Conservation (phyloP, 2,888 invertebrate species). For the Dynastes maya region DNA sequence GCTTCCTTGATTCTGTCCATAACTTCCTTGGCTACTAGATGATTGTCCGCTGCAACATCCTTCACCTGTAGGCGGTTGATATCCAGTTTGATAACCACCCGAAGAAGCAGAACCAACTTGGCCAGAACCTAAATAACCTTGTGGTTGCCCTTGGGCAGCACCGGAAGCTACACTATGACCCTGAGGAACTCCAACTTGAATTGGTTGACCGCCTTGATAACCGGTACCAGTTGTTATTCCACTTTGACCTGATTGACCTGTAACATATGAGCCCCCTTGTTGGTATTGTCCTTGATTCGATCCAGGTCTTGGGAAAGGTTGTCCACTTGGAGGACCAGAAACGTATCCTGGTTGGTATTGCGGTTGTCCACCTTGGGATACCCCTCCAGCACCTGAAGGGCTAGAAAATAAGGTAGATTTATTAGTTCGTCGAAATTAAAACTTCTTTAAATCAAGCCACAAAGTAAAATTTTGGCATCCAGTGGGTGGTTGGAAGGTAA, state of each 20-base stretch:
- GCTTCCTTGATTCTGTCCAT: slow-evolving; percentile 27
- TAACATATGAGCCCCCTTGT: slow-evolving; percentile 6
- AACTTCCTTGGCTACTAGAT: background rate
- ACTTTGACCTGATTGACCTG: slow-evolving; percentile 5
- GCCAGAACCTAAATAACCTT: background rate
- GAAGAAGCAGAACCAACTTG: background rate
- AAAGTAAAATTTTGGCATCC: background rate
- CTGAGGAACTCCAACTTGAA: background rate
- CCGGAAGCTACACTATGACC: background rate
- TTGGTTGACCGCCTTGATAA: background rate
- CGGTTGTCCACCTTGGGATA: slow-evolving; percentile 19
- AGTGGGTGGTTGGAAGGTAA: no score
- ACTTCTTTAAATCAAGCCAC: background rate
- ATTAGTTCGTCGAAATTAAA: background rate
- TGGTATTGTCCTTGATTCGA: slow-evolving; percentile 41
- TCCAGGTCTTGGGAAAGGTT: slow-evolving; percentile 38
- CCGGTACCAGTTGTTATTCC: background rate
- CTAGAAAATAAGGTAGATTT: background rate
- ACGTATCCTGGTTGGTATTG: slow-evolving; percentile 50
- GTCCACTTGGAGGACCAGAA: slow-evolving; percentile 45
- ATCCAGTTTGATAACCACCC: slow-evolving; percentile 39
- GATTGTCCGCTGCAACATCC: slow-evolving; percentile 40
- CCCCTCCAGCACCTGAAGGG: background rate
- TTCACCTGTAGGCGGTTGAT: slow-evolving; percentile 8
- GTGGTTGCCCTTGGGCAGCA: background rate